phyloP scores from a whole-genome alignment of 2,113 vertebrate species.

The Hepsetus odoe region DNA sequence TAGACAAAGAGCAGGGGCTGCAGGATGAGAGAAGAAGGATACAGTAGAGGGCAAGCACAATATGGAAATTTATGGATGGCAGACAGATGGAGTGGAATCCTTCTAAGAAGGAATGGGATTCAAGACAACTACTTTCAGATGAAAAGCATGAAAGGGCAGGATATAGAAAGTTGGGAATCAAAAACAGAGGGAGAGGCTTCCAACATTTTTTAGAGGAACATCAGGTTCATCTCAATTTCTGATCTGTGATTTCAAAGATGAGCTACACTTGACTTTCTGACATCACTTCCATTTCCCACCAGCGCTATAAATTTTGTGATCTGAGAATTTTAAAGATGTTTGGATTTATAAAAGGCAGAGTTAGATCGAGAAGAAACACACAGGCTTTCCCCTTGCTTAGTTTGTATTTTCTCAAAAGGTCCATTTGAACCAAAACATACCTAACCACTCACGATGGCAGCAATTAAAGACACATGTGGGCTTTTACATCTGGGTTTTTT shows the following conservation, averaged over 20 bases:
- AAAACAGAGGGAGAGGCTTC: conserved; percentile 27
- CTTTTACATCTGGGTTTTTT: conserved; percentile 68
- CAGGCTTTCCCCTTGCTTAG: conserved; percentile 26
- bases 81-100: background rate
- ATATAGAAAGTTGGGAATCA: background rate
- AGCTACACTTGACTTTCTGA: background rate
- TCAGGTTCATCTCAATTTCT: conserved; percentile 31
- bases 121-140: conserved; percentile 9
- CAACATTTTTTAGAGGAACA: background rate
- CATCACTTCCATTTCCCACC: background rate
- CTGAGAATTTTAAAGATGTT: conserved; percentile 25
- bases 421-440: conserved; percentile 64
- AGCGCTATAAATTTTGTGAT: background rate
- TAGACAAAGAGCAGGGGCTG: background rate
- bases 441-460: conserved; percentile 67
- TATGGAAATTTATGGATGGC: background rate
- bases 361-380: conserved; percentile 1
- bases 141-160: conserved; percentile 31
- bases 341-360: conserved; percentile 24
- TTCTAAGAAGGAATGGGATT: conserved; percentile 7
- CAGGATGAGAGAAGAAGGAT: conserved; percentile 12
- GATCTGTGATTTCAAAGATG: conserved; percentile 6
- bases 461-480: conserved; percentile 76
- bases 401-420: conserved; percentile 65
- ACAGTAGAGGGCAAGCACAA: background rate